Evolutionary conservation across 2,888 invertebrate species (phyloP), one percentile per base, ranked within the genome.

Genomic region (Ctenicera cuprea): DNA sequence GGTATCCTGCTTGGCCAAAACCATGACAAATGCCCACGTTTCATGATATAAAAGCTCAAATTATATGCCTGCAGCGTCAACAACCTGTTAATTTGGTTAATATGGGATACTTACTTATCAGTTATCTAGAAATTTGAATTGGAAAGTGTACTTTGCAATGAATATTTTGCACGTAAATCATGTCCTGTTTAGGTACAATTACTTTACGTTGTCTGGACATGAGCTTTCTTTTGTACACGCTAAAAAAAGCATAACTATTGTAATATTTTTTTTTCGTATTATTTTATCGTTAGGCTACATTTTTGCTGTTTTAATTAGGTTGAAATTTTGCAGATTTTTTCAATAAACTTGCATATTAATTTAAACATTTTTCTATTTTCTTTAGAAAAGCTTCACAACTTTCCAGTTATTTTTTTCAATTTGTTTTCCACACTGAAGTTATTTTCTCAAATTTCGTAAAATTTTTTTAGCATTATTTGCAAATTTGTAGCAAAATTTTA

Each of bases 21-120:
- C 66, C 75, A 75, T 75, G 71, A 75, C 75, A 72, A 73, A 75
- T 73, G 68, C 68, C 65, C 69, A 66, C 65, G 64, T 74, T 73
- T 74, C 69, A 54, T 71, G 61, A 48, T 68, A 20, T 68, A 68
- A 73, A 73, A 62, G 41, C 63, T 54, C 18, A 68, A 73, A 73
- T 73, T 73, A 73, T 67, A 73, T 18, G 54, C 50, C 37, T 63
- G 30, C 54, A 59, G 37, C 57, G 59, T 65, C 66, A 73, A 62
- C 68, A 73, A 68, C 52, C 62, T 68, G 73, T 68, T 67, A 73
- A 73, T 73, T 73, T 61, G 18, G 11, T 16, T 73, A 73, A 73
- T 68, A 50, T 54, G 30, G 48, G 43, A 64, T 64, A 43, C 52
- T 63, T 57, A 43, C 52, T 64, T 66, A 66, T 66, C 65, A 54